Conservation (phyloP, 2,797 vertebrate genomes). For the Chromis chromis region DNA sequence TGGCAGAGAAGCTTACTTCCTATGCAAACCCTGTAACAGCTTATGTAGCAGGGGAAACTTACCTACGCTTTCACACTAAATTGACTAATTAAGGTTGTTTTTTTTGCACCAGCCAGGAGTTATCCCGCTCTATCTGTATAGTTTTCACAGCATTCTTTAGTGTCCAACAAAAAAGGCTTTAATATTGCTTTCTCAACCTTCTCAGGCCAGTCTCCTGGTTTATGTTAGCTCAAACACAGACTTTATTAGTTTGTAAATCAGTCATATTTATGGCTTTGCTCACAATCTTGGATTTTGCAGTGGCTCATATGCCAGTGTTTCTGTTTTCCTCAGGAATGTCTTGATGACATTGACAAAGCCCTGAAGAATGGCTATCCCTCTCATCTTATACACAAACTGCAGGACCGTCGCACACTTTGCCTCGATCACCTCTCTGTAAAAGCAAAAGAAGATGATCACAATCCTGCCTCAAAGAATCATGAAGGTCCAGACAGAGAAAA, state of each 20-base stretch:
- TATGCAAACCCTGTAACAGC: neutral
- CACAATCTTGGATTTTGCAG: conserved; percentile 11
- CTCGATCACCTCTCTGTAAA: conserved; percentile 78
- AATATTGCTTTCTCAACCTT: neutral
- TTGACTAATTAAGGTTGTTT: neutral
- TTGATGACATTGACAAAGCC: conserved; percentile 89
- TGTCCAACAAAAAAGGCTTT: neutral
- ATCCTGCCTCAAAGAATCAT: conserved; percentile 7
- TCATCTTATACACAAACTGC: conserved; percentile 87
- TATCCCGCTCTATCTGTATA: neutral
- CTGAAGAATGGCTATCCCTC: conserved; percentile 87
- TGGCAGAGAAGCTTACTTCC: neutral
- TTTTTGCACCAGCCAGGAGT: neutral
- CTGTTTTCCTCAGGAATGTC: conserved; percentile 83
- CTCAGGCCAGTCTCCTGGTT: neutral
- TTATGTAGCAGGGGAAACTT: too few species aligned
- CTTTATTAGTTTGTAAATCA: neutral
- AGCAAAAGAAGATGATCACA: conserved; percentile 30
- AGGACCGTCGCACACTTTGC: conserved; percentile 86
- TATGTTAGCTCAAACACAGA: neutral
- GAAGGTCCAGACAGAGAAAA: conserved; percentile 33
- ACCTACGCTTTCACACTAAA: neutral
- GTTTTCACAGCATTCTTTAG: too few species aligned
- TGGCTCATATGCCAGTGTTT: neutral
- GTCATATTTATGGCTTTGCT: conserved; percentile 8